These are phyloP conservation scores for Dermolepida albohirtum DNA, from an alignment of 2,888 invertebrate genomes.

Conservation along the genomic window DNA sequence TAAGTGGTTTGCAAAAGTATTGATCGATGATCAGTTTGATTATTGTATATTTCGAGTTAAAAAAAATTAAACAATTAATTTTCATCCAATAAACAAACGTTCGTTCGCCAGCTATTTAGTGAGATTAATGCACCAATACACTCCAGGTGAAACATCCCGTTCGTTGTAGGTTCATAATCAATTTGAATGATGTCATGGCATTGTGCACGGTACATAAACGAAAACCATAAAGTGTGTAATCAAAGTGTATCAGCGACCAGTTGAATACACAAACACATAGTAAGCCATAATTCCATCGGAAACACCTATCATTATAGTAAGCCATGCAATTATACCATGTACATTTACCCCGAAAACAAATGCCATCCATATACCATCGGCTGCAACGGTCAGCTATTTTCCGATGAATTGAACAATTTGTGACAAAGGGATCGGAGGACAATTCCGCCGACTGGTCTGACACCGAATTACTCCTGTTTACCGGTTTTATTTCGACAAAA, in stretches of 20 bases:
- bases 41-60: too few species aligned
- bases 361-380: conserved; percentile 4
- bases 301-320: conserved; percentile 41
- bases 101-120: conserved; percentile 3
- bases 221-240: conserved; percentile 41
- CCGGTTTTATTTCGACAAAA: conserved; percentile 36
- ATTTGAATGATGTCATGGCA: conserved; percentile 29
- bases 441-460: conserved; percentile 24
- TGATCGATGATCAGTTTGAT: too few species aligned
- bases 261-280: conserved; percentile 37
- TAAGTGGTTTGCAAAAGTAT: too few species aligned
- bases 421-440: conserved; percentile 37
- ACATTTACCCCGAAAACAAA: conserved; percentile 39
- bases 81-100: conserved; percentile 20
- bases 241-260: conserved; percentile 41
- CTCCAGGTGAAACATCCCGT: too few species aligned
- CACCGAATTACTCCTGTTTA: conserved; percentile 36
- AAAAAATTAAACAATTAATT: conserved; percentile 21
- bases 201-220: conserved; percentile 32
- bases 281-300: conserved; percentile 39
- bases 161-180: conserved; percentile 25
- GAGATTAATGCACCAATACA: not conserved
- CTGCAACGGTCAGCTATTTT: conserved; percentile 43
- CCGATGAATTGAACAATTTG: conserved; percentile 50
- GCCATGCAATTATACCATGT: conserved; percentile 39